Base-by-base conservation (phyloP, 2,113 vertebrate species). In the Labeo catla region DNA sequence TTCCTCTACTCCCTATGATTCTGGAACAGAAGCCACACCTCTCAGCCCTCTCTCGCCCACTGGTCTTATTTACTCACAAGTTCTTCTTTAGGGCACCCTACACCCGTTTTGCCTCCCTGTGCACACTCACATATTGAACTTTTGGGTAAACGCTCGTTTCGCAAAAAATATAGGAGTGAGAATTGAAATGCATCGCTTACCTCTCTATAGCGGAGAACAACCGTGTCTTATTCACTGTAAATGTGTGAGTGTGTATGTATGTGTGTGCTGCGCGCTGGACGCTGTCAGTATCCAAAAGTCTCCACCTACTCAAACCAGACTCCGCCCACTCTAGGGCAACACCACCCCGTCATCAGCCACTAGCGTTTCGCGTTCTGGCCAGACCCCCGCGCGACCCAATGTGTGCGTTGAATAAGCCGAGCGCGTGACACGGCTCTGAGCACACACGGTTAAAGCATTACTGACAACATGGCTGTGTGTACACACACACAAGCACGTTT, bases 241-340 rank as follows among this genome's bases (percentile, higher is more conserved):
- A 39, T 61, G 19, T 66, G 28, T 52, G 19, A 36, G 12, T 76
- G 16, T n/a, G 43, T 43, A 12, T 74, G 45, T 45, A 2, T 54
- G 61, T 83, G 73, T 57, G 47, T 15, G 54, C 54, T 57, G 54
- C 54, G 54, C 54, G 77, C 81, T 81, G 76, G 47, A 57, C 77
- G 16, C 52, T 81, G 83, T 85, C 63, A 68, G 59, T 45, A 59
- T 66, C 34, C 19, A 36, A n/a, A 52, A 70, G 23, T 12, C 63
- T 36, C 63, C 47, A 23, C 79, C 79, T n/a, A 15, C 39, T 23
- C 21, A 7, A 23, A 1, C 3, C 39, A 49, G n/a, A 66, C 45
- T 59, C 78, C 82, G 82, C 85, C 95, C 89, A 88, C 79, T 86
- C 73, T 28, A 84, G 59, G 89, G 85, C 90, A 89, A 89, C 80